A percentile compares a stretch with the other conserved stretches of the same genome.
Evolutionary conservation across 2,113 vertebrate species (phyloP).

Genomic region (Pontoporia blainvillei): DNA sequence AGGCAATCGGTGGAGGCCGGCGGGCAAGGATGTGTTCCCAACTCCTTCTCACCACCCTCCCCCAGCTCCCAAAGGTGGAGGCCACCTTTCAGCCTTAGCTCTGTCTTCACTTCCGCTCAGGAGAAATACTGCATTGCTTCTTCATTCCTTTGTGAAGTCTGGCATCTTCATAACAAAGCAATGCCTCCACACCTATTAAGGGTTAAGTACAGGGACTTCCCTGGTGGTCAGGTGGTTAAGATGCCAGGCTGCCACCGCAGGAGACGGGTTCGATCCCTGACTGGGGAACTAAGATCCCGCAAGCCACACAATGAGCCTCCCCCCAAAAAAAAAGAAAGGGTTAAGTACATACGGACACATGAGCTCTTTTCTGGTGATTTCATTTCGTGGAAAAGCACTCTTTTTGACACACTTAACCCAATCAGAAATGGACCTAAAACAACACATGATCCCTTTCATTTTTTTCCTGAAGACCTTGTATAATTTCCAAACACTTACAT

Average conservation of each 20-base stretch:
- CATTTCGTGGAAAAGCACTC: not conserved
- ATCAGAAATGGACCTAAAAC: not conserved
- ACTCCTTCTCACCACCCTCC: not conserved
- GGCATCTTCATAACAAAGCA: not conserved
- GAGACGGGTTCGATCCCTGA: too few species aligned
- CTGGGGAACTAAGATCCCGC: too few species aligned
- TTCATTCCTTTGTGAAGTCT: not conserved
- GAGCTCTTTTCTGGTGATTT: not conserved
- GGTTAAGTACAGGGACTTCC: too few species aligned
- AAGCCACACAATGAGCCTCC: too few species aligned
- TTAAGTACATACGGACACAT: not conserved
- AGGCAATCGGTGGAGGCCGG: not conserved
- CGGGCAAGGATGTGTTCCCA: not conserved
- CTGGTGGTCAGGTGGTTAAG: too few species aligned
- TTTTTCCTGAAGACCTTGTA: constrained; percentile 18
- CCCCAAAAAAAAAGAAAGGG: too few species aligned
- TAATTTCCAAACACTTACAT: constrained; percentile 29
- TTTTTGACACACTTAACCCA: not conserved
- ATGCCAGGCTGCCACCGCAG: too few species aligned
- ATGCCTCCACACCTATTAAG: not conserved
- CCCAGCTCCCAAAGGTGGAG: not conserved
- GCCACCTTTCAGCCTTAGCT: not conserved
- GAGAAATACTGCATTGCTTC: not conserved
- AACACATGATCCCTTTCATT: not conserved
- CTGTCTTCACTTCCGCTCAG: not conserved